These are phyloP conservation scores for Athripsodes cinereus DNA, from an alignment of 2,888 invertebrate genomes.

Conservation along the genomic window DNA sequence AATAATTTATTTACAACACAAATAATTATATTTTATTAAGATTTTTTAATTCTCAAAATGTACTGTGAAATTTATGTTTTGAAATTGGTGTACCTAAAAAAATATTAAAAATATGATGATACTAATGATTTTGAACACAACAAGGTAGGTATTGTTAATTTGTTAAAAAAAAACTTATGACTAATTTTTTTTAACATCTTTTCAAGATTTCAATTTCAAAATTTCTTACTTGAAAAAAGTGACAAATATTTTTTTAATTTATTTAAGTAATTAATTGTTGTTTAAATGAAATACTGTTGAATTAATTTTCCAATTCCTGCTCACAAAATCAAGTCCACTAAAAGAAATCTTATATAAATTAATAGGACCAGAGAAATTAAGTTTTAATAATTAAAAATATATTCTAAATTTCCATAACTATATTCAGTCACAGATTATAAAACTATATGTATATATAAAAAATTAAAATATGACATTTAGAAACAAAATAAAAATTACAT, in stretches of 20 bases:
- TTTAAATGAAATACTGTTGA: too few species aligned
- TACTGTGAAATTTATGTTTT: not conserved
- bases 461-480: not conserved
- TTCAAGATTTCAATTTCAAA: too few species aligned
- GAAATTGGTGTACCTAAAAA: not conserved
- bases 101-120: not conserved
- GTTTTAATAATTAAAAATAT: not conserved
- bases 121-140: not conserved
- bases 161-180: too few species aligned
- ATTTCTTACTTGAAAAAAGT: too few species aligned
- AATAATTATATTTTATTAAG: too few species aligned
- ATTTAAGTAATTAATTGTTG: too few species aligned
- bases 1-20: too few species aligned
- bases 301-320: not conserved
- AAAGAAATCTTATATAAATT: not conserved
- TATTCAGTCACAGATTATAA: not conserved
- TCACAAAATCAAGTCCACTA: not conserved
- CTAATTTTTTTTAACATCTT: too few species aligned
- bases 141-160: too few species aligned
- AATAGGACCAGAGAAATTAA: not conserved
- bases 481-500: not conserved
- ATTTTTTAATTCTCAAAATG: not conserved
- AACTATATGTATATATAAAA: too few species aligned
- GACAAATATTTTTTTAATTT: too few species aligned
- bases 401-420: not conserved